phyloP scores from a whole-genome alignment of 2,797 vertebrate species.

The Helostoma temminkii region DNA sequence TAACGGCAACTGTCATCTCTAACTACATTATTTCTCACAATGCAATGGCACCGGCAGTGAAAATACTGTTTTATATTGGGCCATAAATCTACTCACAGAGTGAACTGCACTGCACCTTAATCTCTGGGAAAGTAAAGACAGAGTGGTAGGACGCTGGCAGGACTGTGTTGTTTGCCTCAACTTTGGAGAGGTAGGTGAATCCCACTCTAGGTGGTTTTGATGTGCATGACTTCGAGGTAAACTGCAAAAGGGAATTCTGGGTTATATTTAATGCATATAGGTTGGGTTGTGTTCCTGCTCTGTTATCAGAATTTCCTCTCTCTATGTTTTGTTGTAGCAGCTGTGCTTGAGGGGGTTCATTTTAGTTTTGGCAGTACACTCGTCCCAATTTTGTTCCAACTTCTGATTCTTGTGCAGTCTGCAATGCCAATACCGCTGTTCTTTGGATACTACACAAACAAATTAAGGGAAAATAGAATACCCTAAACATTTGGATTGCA shows the following conservation, averaged over 20 bases:
- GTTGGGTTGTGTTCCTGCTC: conserved; percentile 32
- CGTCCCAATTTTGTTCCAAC: conserved; percentile 55
- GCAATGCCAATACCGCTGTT: conserved; percentile 47
- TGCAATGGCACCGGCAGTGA: conserved; percentile 42
- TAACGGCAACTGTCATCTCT: neutral
- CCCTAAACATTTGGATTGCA: conserved; percentile 48
- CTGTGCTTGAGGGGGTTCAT: conserved; percentile 58
- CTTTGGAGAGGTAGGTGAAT: conserved; percentile 68
- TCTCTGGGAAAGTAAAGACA: conserved; percentile 23
- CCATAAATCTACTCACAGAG: conserved; percentile 44
- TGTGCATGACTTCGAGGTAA: conserved; percentile 45
- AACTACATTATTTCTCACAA: conserved; percentile 16
- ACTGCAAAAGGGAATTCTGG: conserved; percentile 29
- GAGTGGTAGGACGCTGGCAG: conserved; percentile 22
- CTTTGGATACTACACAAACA: conserved; percentile 58
- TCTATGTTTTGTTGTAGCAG: conserved; percentile 40
- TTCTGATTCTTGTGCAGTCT: conserved; percentile 40
- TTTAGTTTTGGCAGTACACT: conserved; percentile 62
- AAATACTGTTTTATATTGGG: conserved; percentile 43
- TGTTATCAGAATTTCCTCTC: conserved; percentile 39
- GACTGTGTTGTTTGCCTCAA: conserved; percentile 19
- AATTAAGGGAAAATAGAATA: conserved; percentile 41
- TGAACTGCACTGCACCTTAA: conserved; percentile 27
- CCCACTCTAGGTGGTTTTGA: conserved; percentile 2
- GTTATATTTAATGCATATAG: conserved; percentile 47